Conservation (phyloP, 2,797 vertebrate species). For the Clarias platycephalus region DNA sequence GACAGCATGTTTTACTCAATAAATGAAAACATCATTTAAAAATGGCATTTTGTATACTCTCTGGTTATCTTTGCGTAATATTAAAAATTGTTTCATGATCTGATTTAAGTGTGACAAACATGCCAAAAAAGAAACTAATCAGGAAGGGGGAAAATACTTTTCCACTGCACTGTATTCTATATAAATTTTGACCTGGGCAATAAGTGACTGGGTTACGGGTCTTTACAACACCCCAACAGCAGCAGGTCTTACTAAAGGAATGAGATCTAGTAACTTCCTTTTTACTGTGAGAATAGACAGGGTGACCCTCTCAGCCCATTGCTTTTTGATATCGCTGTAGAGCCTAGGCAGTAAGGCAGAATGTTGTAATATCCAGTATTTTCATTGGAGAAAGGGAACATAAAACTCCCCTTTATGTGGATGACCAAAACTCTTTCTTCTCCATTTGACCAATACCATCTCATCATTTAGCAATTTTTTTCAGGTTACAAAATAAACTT, state of each 20-base stretch:
- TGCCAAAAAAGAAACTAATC: no score
- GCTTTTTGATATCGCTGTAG: neutral
- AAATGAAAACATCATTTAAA: no score
- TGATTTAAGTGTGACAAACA: no score
- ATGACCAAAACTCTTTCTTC: neutral
- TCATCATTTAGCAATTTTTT: neutral
- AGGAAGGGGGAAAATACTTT: no score
- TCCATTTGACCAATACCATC: neutral
- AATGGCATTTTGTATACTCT: no score
- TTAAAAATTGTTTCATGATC: no score
- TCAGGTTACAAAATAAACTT: neutral
- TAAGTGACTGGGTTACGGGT: neutral
- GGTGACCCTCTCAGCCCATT: neutral
- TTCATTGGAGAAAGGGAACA: neutral
- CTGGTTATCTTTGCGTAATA: no score
- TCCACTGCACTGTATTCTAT: no score
- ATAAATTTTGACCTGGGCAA: no score
- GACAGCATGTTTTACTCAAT: no score
- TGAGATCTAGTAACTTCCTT: neutral
- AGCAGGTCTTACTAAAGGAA: neutral
- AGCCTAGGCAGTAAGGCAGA: neutral
- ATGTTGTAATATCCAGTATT: neutral
- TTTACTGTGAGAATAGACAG: neutral
- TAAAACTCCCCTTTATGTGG: neutral
- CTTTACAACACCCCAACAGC: neutral